These are phyloP conservation scores for Smittia aterrima DNA, from an alignment of 2,888 invertebrate species.

Conservation along the genomic window DNA sequence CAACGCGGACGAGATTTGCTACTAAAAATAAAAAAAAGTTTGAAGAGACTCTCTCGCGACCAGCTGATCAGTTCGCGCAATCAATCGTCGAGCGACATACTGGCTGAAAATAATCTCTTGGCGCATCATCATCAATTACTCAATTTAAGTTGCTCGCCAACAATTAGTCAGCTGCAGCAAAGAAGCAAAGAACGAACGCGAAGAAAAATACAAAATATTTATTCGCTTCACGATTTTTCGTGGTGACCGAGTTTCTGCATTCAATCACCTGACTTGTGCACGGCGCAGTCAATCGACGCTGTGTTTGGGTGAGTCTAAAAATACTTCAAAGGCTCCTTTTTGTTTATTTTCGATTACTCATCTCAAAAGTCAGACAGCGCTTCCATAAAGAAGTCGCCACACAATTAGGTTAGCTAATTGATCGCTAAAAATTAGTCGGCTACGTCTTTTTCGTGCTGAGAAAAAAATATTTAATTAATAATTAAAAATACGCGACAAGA, in stretches of 20 bases:
- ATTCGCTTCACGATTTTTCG: slow-evolving; percentile 3
- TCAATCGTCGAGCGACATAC: not conserved
- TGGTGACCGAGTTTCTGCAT: not conserved
- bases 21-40: not conserved
- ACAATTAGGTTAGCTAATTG: not conserved
- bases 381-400: too few relatives aligned
- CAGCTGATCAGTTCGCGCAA: slow-evolving; percentile 24
- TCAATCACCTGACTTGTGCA: slow-evolving; percentile 2
- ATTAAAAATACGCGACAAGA: not conserved
- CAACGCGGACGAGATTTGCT: slow-evolving; percentile 4
- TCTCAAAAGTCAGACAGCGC: not conserved
- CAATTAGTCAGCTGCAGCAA: not conserved
- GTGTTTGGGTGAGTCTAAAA: not conserved
- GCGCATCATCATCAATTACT: slow-evolving; percentile 18
- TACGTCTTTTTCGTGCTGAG: not conserved
- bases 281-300: not conserved
- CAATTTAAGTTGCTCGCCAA: not conserved
- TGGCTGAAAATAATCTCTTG: slow-evolving; percentile 22
- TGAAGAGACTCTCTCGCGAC: not conserved
- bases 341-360: not conserved
- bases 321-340: not conserved
- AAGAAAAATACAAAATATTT: not conserved
- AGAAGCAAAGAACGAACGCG: not conserved
- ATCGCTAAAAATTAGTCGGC: not conserved
- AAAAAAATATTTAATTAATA: not conserved